Evolutionary conservation across 2,113 vertebrate species (phyloP).

Genomic region (Xenopus tropicalis): DNA sequence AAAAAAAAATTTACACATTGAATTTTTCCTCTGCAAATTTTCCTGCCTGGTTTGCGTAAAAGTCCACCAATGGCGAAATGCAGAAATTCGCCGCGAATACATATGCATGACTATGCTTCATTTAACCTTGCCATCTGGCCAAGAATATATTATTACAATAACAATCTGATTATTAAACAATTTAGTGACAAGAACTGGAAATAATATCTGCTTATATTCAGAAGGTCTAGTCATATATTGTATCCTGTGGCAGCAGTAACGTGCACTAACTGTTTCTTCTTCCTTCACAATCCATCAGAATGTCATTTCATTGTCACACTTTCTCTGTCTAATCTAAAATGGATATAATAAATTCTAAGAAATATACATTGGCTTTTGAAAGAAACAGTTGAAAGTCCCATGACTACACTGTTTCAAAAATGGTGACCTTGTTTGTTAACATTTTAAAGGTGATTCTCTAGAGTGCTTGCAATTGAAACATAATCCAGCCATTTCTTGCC

Average conservation of each 20-base stretch:
- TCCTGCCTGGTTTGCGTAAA: too few relatives aligned
- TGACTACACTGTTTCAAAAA: slow-evolving; percentile 33
- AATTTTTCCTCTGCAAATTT: too few relatives aligned
- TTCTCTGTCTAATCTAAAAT: slow-evolving; percentile 29
- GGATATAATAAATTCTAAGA: slow-evolving; percentile 34
- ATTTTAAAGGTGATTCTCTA: slow-evolving; percentile 41
- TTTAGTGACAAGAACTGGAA: too few relatives aligned
- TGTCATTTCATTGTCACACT: slow-evolving; percentile 36
- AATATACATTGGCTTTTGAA: slow-evolving; percentile 44
- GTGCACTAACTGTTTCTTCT: background rate
- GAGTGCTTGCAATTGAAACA: slow-evolving; percentile 39
- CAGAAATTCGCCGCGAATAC: too few relatives aligned
- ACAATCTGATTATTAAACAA: too few relatives aligned
- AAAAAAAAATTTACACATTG: too few relatives aligned
- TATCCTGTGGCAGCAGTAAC: background rate
- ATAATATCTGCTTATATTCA: background rate
- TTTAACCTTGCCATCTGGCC: too few relatives aligned
- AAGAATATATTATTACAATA: too few relatives aligned
- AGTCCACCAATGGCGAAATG: too few relatives aligned
- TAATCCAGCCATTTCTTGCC: slow-evolving; percentile 34
- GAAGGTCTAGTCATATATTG: background rate
- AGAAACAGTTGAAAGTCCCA: slow-evolving; percentile 44
- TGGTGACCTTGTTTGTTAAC: slow-evolving; percentile 45
- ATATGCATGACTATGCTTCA: too few relatives aligned
- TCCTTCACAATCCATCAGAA: slow-evolving; percentile 20